These are phyloP conservation scores for Helobdella robusta DNA, from an alignment of 2,888 invertebrate genomes.

Conservation along the genomic window DNA sequence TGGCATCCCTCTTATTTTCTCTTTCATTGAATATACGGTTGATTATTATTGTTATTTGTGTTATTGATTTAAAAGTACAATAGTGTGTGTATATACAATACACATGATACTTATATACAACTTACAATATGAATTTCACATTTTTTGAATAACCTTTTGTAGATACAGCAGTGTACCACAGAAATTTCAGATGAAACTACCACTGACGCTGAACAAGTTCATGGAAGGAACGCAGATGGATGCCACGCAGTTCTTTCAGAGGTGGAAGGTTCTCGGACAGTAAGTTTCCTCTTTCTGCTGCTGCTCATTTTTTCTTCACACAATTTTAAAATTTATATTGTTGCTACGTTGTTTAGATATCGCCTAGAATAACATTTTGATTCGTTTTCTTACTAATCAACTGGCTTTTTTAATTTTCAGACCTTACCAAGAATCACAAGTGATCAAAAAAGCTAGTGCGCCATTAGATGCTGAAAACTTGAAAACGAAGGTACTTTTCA, in stretches of 20 bases:
- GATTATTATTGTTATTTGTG: too few relatives aligned
- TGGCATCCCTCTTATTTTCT: too few relatives aligned
- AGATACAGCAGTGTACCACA: conserved; percentile 81
- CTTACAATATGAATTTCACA: background rate
- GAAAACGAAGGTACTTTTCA: conserved; percentile 68
- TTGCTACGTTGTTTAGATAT: background rate
- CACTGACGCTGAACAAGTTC: conserved; percentile 92
- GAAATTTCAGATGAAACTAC: conserved; percentile 76
- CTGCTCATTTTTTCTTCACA: background rate
- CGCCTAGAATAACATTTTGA: background rate
- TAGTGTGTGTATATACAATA: too few relatives aligned
- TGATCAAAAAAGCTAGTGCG: conserved; percentile 83
- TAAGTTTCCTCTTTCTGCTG: conserved; percentile 50
- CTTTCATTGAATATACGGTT: too few relatives aligned
- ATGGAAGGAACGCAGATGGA: conserved; percentile 99
- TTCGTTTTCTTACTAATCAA: background rate
- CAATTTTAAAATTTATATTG: background rate
- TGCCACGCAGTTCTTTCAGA: conserved; percentile 89
- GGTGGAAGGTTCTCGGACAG: conserved; percentile 96
- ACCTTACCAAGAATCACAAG: conserved; percentile 84
- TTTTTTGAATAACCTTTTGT: conserved; percentile 45
- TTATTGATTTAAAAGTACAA: background rate
- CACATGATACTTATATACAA: background rate
- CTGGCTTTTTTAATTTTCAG: conserved; percentile 36
- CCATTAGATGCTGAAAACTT: conserved; percentile 81